Evolutionary conservation across 2,888 invertebrate genomes (phyloP), one percentile per base, ranked within the genome.

Genomic region (Timema cristinae): DNA sequence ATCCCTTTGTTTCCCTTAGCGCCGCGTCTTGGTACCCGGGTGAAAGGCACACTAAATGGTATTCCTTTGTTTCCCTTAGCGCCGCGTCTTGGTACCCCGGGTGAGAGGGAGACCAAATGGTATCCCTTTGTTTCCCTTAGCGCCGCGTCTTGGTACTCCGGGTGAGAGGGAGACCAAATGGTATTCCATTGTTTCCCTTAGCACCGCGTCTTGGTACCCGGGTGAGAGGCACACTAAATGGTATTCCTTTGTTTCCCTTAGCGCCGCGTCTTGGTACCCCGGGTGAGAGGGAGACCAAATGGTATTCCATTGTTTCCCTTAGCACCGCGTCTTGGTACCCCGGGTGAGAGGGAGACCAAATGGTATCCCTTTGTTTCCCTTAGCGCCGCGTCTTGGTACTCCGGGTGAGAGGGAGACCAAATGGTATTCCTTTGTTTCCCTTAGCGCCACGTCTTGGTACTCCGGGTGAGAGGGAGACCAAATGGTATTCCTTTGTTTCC

Each of bases 71-170:
- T 32, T 32, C 32, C 32, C 32, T 32, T 32, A 32, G 32, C 32
- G 4, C 32, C 32, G 32, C 32, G 32, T 32, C 32, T 98, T 81
- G 97, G 97, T 77, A 98, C 98, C 97, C 97, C 54, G 93, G 93
- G 90, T 87, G 82, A 77, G 70, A 70, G 54, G 71, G 66, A 32
- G 32, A 32, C 4, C 1, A 32, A 32, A 4, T 32, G 32, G 32
- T 4, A 32, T 32, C 4, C 32, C 32, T 32, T 32, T 32, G 32
- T 32, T 32, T 32, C 32, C 32, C 32, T 32, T 32, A 32, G 32
- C 32, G 4, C 32, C 32, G 32, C 32, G 32, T 32, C 32, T 98
- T 81, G 97, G 97, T 77, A 98, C 98, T 97, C 97, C 54, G 93
- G 93, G 90, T 87, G 82, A 77, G 70, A 70, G 54, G 71, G 66